Evolutionary conservation across 2,888 invertebrate species (phyloP).

Genomic region (Pediacus dermestoides): DNA sequence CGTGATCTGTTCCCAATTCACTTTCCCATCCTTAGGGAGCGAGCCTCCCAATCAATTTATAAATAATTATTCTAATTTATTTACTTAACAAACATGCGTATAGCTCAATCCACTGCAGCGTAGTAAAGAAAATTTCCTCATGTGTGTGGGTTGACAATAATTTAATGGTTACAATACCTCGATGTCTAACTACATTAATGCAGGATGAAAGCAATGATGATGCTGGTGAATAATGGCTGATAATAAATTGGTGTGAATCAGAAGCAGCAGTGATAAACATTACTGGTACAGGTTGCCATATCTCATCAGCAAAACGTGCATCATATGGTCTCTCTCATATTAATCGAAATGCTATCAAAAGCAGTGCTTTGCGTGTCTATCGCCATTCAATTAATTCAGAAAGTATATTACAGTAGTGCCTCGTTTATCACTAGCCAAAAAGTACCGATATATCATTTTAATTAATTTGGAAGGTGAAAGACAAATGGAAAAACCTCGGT

Average conservation of each 20-base stretch:
- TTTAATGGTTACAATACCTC: no score
- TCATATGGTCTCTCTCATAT: slow-evolving; percentile 47
- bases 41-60: slow-evolving; percentile 35
- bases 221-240: slow-evolving; percentile 16
- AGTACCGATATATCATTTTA: no score
- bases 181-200: no score
- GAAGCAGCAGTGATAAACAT: slow-evolving; percentile 40
- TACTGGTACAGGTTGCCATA: slow-evolving; percentile 32
- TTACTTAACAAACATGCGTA: slow-evolving; percentile 16
- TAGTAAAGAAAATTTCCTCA: no score
- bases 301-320: slow-evolving; percentile 38
- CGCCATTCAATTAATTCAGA: slow-evolving; percentile 25
- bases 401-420: no score
- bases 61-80: slow-evolving; percentile 36
- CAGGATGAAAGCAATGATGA: no score
- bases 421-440: no score
- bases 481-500: no score
- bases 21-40: slow-evolving; percentile 2
- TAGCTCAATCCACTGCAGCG: no score
- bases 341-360: slow-evolving; percentile 45
- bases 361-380: slow-evolving; percentile 28
- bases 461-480: no score
- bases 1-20: slow-evolving; percentile 39
- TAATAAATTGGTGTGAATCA: slow-evolving; percentile 40
- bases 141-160: no score